phyloP scores from a whole-genome alignment of 1,140 invertebrate species.

The Drosophila takahashii region DNA sequence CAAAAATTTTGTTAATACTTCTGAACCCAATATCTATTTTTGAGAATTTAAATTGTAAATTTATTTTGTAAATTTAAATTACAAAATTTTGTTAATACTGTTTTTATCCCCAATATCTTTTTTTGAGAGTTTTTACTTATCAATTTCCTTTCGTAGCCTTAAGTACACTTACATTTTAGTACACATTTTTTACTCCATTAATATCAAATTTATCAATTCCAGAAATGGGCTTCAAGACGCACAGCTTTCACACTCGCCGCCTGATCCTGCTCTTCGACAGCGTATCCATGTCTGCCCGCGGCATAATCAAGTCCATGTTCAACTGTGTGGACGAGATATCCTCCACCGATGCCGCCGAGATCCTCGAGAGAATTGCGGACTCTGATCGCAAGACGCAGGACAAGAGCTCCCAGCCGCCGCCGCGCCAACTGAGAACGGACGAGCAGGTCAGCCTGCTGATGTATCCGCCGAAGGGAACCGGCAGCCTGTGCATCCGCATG shows the following conservation, averaged over 20 bases:
- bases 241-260: conserved; percentile 80
- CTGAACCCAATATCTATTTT: no score
- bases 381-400: conserved; percentile 67
- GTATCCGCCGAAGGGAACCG: conserved; percentile 89
- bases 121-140: no score
- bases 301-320: conserved; percentile 89
- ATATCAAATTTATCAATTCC: conserved; percentile 25
- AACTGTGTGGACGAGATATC: conserved; percentile 89
- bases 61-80: no score
- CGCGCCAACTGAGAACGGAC: conserved; percentile 64
- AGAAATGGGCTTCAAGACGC: conserved; percentile 87
- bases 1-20: no score
- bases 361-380: conserved; percentile 88
- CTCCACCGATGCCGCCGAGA: conserved; percentile 91
- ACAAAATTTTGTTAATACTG: no score
- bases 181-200: no score
- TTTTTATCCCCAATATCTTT: no score
- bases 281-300: conserved; percentile 88
- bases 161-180: no score
- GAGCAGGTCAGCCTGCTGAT: conserved; percentile 88
- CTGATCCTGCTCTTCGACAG: conserved; percentile 91
- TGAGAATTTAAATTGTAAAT: no score
- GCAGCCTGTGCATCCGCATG: conserved; percentile 95
- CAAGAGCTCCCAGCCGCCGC: conserved; percentile 40
- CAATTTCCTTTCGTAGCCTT: no score